Base-by-base conservation (phyloP, 2,888 invertebrate genomes). In the Zaprionus bogoriensis region DNA sequence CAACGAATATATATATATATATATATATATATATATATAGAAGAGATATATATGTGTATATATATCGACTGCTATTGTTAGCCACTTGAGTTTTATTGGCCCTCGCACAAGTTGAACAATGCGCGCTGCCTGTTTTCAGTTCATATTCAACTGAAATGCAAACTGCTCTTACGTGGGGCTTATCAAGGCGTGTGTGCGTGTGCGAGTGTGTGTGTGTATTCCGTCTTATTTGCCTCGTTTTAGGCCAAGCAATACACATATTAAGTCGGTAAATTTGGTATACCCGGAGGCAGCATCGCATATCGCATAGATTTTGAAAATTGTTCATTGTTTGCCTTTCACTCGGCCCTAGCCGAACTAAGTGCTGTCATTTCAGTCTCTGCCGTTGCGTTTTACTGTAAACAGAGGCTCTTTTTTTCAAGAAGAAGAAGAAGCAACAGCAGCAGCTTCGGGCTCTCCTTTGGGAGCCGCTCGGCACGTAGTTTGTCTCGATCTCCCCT, bases 311-410 rank as follows among this genome's bases (percentile, higher is more conserved):
- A 54, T 73, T 63, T 76, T 30, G 52, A 42, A 71, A 60, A 60
- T 76, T 67, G 55, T 41, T 54, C 47, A 60, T 58, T 79, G 77
- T 79, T 86, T 87, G 85, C 54, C 36, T 39, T 60, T 59, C 28
- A 41, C 30, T 64, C 46, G 47, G 36, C 23, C 19, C 22, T 12
- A n/a, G 39, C 58, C n/a, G 58, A 54, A 50, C 77, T 58, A 77
- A 79, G 73, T 77, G 86, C 71, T 69, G 76, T 54, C 64, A 59
- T 28, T 44, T 60, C 4, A 23, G 22, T 53, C 28, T 30, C 42
- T 25, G 30, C 32, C n/a, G 32, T 14, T 36, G 32, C 32, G 14
- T 36, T 36, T 36, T 36, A 36, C 14, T 36, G 32, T 36, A 36
- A 36, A 36, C 32, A 36, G 14, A n/a, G n/a, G n/a, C n/a, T n/a